Evolutionary conservation across 2,797 vertebrate genomes (phyloP), one percentile per base, ranked within the genome.

Genomic region (Menidia menidia): DNA sequence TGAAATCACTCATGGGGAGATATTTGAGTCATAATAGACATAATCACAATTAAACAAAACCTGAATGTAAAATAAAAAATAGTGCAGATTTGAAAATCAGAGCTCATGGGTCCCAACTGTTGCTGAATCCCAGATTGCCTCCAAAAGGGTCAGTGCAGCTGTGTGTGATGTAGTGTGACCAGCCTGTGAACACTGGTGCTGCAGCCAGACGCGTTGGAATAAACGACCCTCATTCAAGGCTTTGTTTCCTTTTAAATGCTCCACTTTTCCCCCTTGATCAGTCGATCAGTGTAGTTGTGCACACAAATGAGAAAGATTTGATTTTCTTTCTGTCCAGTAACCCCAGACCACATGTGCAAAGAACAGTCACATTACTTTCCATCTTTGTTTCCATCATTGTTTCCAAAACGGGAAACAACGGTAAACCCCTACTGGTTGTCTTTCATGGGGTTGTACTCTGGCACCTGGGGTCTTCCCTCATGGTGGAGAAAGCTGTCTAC

Each of bases 381-480:
- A 25, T 11, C 13, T 51, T 25, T 25, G 4, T 51, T 4, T 13
- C 11, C 19, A 10, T 3, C 19, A 13, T 31, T 52, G 12, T 12
- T 13, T 15, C 19, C 0, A 11, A 25, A 25, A 25, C 25, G 2
- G 25, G 25, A 25, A 25, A 25, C 25, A 25, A 25, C 2, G 25
- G 25, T 25, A 25, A 2, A 7, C 10, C 35, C 35, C 35, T 5
- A 10, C 35, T 39, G 35, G 35, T 39, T 39, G 35, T 39, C 35
- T 7, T 7, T 7, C 35, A 39, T 39, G 2, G 48, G 33, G 54
- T 13, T 1, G 5, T 64, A 54, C 30, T 15, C 58, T 72, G 57
- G 70, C 60, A 78, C 57, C 32, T 54, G 55, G 8, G 0, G 1
- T 71, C 42, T 48, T 18, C 16, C 64, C 81, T 66, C 64, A 16